Conservation (phyloP, 2,113 vertebrate species). For the Setophaga petechia region DNA sequence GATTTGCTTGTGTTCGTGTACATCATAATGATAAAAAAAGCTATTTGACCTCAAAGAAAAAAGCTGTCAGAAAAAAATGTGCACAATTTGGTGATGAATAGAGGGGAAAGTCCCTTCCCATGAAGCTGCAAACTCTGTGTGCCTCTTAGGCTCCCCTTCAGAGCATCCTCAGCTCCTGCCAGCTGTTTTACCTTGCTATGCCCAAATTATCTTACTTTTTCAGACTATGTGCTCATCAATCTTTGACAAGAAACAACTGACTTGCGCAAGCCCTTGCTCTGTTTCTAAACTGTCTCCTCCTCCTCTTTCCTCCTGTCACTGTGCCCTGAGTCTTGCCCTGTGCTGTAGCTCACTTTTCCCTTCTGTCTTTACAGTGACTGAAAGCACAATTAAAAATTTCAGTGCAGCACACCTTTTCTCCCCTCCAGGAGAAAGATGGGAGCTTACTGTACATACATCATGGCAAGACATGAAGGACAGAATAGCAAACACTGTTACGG, state of each 20-base stretch:
- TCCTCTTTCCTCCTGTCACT: neutral
- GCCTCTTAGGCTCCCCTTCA: neutral
- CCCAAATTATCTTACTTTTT: neutral
- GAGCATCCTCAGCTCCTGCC: neutral
- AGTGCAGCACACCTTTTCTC: neutral
- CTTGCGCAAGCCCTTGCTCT: neutral
- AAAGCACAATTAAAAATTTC: neutral
- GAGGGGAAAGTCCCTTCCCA: neutral
- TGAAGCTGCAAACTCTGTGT: neutral
- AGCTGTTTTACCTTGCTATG: neutral
- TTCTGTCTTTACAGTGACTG: neutral
- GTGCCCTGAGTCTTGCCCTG: neutral
- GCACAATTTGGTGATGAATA: neutral
- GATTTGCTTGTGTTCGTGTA: neutral
- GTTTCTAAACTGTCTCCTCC: neutral
- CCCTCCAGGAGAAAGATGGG: neutral
- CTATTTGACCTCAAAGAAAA: neutral
- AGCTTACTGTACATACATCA: fast-evolving
- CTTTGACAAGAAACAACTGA: neutral
- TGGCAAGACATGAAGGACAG: neutral
- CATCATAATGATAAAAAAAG: neutral
- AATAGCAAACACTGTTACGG: neutral
- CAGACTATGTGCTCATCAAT: neutral
- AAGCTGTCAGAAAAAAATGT: neutral
- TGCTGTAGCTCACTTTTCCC: neutral